Evolutionary conservation across 2,797 vertebrate species (phyloP).

Genomic region (Numenius phaeopus): DNA sequence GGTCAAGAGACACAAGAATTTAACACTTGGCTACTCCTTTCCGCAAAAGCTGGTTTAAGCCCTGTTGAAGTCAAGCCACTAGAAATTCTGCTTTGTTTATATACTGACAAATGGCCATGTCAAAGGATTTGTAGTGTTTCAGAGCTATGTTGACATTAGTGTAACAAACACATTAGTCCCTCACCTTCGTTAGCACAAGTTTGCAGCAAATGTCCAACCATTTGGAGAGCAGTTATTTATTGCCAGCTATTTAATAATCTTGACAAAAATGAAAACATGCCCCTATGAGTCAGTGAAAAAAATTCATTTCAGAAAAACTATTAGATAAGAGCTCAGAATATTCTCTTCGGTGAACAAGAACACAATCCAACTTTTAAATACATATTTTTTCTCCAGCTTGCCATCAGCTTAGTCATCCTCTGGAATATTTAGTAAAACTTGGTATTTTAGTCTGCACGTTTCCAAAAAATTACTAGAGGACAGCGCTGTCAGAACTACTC

Average conservation of each 20-base stretch:
- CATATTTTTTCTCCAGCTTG: conserved; percentile 27
- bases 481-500: conserved; percentile 7
- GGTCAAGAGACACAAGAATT: background rate
- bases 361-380: conserved; percentile 7
- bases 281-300: conserved; percentile 31
- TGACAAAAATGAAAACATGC: conserved; percentile 60
- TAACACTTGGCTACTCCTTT: background rate
- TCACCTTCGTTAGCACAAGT: conserved; percentile 55
- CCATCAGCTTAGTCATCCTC: conserved; percentile 60
- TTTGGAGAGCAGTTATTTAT: conserved; percentile 68
- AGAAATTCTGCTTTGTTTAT: conserved; percentile 64
- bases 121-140: conserved; percentile 39
- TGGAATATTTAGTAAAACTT: conserved; percentile 29
- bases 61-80: background rate
- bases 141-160: conserved; percentile 49
- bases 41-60: conserved; percentile 11
- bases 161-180: conserved; percentile 57
- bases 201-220: conserved; percentile 67
- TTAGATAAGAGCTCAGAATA: conserved; percentile 47
- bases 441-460: conserved; percentile 23
- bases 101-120: conserved; percentile 51
- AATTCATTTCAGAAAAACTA: conserved; percentile 14
- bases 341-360: background rate
- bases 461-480: conserved; percentile 62
- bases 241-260: conserved; percentile 62